Evolutionary conservation across 2,797 vertebrate species (phyloP).

Genomic region (Spinibarbus caldwelli): DNA sequence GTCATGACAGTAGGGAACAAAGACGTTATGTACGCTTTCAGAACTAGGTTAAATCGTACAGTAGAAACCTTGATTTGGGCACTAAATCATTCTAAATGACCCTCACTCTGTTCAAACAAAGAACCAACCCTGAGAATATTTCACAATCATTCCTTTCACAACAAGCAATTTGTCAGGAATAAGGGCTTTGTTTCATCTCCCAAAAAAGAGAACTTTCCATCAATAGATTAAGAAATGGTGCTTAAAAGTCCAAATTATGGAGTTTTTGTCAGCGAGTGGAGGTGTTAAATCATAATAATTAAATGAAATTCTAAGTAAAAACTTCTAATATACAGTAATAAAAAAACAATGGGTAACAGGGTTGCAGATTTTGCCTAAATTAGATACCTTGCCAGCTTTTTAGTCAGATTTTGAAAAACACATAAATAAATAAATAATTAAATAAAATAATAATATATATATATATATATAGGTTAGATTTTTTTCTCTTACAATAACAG

Average conservation of each 20-base stretch:
- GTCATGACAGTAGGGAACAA: slow-evolving; percentile 7
- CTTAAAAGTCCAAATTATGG: neutral
- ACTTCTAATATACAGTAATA: no score
- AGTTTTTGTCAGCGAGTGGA: no score
- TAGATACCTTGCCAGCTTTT: no score
- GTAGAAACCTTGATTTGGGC: neutral
- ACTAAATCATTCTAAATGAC: neutral
- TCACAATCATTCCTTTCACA: neutral
- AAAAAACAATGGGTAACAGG: no score
- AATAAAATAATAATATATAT: no score
- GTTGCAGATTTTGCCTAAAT: no score
- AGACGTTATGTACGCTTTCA: neutral
- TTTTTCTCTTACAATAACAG: no score
- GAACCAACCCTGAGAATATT: neutral
- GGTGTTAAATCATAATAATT: no score
- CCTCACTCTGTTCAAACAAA: neutral
- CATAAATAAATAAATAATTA: no score
- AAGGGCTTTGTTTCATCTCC: neutral
- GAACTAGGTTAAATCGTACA: neutral
- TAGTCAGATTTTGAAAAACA: no score
- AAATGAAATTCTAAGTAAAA: no score
- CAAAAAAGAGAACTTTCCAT: neutral
- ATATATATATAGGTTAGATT: no score
- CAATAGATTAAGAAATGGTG: neutral
- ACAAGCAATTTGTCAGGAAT: neutral